Percentiles rank a stretch among this genome's conserved stretches.
Conservation (phyloP, 2,888 invertebrate genomes). For the Lysandra bellargus region DNA sequence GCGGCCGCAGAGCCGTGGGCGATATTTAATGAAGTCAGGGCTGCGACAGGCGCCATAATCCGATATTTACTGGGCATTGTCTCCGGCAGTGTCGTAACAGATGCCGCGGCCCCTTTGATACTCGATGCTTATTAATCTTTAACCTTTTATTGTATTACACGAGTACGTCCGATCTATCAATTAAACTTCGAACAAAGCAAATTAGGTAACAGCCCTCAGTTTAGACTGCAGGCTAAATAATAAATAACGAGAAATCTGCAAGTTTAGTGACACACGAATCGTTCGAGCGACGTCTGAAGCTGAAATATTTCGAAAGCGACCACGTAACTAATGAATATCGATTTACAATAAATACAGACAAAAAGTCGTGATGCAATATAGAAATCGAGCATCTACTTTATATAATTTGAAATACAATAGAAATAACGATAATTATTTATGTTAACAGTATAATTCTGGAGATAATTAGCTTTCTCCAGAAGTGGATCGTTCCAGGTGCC, state of each 20-base stretch:
- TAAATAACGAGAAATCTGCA: conserved; percentile 13
- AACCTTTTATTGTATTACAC: conserved; percentile 39
- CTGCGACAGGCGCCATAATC: conserved; percentile 55
- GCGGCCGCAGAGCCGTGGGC: conserved; percentile 52
- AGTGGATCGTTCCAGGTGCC: conserved; percentile 16
- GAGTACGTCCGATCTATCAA: conserved; percentile 34
- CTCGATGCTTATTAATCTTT: conserved; percentile 43
- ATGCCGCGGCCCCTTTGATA: conserved; percentile 46
- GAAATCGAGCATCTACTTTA: not conserved
- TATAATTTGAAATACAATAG: conserved; percentile 2
- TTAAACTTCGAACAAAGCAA: conserved; percentile 23
- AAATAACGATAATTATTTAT: conserved; percentile 3
- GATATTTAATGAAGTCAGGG: conserved; percentile 58
- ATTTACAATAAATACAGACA: not conserved
- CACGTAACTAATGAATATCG: not conserved
- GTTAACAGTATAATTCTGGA: conserved; percentile 14
- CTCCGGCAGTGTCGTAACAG: conserved; percentile 43
- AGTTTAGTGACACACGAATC: not conserved
- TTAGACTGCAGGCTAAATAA: not conserved
- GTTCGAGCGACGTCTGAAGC: not conserved
- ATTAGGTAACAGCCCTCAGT: not conserved
- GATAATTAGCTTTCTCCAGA: conserved; percentile 18
- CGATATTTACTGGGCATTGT: conserved; percentile 60
- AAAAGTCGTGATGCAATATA: not conserved
- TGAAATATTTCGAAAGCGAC: conserved; percentile 1